phyloP scores from a whole-genome alignment of 2,113 vertebrate species.

The Grantiella picta region DNA sequence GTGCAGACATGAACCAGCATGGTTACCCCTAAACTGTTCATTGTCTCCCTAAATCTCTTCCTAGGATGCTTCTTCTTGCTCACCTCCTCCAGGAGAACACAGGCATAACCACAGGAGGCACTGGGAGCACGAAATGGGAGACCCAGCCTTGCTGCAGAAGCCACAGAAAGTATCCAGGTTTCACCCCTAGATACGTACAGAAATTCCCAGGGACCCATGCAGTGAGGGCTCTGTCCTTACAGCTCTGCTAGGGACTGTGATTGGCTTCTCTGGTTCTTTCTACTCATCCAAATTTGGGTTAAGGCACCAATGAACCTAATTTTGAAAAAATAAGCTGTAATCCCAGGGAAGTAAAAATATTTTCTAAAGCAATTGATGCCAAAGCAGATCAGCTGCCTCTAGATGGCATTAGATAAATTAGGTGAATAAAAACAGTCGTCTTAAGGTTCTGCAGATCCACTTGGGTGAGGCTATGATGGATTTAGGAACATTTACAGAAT shows the following conservation, averaged over 20 bases:
- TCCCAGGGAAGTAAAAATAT: neutral
- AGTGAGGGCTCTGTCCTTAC: fast-evolving
- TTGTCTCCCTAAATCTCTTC: neutral
- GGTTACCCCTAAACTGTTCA: neutral
- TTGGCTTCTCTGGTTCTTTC: too few relatives aligned
- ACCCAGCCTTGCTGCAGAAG: neutral
- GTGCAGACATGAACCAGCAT: fast-evolving
- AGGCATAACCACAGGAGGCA: neutral
- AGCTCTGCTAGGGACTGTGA: neutral
- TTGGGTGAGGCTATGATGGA: too few relatives aligned
- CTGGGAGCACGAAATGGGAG: neutral
- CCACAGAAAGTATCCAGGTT: fast-evolving
- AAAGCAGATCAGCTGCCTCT: neutral
- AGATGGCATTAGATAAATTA: neutral
- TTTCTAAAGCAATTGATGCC: neutral
- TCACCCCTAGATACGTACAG: neutral
- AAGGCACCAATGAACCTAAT: too few relatives aligned
- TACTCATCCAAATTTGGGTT: too few relatives aligned
- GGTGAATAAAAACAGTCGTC: neutral
- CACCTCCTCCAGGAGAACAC: neutral
- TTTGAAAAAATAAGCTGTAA: neutral
- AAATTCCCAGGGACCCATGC: fast-evolving
- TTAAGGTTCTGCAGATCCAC: neutral
- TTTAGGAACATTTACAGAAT: neutral
- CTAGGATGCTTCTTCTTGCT: neutral